phyloP scores from a whole-genome alignment of 2,113 vertebrate genomes.

The Anthoscopus minutus region DNA sequence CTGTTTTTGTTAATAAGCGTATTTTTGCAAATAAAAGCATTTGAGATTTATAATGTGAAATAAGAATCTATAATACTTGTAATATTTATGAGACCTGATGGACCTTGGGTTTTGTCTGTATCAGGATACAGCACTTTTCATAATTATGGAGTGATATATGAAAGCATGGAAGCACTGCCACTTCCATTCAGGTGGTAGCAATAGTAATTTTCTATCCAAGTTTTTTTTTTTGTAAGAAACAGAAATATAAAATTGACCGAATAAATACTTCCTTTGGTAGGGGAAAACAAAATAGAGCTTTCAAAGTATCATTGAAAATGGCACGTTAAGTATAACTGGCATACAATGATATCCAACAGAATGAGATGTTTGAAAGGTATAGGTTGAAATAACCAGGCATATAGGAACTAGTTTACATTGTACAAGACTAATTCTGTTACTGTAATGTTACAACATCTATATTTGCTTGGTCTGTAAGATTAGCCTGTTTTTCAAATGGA shows the following conservation, averaged over 20 bases:
- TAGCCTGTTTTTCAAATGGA: neutral
- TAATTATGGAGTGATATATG: fast-evolving
- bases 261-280: neutral
- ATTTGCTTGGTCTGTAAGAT: neutral
- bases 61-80: neutral
- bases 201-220: neutral
- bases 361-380: neutral
- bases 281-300: neutral
- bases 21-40: neutral
- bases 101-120: neutral
- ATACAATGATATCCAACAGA: neutral
- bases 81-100: neutral
- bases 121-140: neutral
- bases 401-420: neutral
- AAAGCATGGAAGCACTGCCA: neutral
- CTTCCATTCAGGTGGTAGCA: neutral
- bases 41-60: neutral
- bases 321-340: neutral
- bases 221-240: neutral
- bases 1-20: neutral
- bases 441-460: neutral
- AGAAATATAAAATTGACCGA: neutral
- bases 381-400: neutral
- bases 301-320: neutral
- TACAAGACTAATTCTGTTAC: neutral